Evolutionary conservation across 2,113 vertebrate genomes (phyloP).

Genomic region (Tylochromis polylepis): DNA sequence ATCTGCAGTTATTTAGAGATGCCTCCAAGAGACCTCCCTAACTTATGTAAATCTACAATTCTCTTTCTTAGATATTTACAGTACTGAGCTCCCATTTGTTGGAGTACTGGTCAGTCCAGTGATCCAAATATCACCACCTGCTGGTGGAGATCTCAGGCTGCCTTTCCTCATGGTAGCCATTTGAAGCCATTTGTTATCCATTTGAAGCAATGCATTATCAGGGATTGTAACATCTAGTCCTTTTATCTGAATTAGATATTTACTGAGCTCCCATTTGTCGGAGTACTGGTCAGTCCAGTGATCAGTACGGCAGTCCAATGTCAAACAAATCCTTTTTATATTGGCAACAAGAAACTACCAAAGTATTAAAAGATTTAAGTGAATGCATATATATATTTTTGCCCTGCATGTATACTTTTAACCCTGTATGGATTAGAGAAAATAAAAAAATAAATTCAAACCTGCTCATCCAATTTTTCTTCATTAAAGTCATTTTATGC

Average conservation of each 20-base stretch:
- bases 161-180: no score
- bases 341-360: neutral
- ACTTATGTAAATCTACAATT: neutral
- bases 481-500: neutral
- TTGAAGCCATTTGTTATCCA: no score
- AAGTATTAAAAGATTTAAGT: neutral
- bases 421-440: neutral
- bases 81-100: no score
- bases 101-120: no score
- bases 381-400: neutral
- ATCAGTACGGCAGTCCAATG: neutral
- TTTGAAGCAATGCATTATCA: no score
- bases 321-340: fast-evolving
- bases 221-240: no score
- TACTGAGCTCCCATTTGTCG: neutral
- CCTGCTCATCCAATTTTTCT: neutral
- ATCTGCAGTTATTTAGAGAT: no score
- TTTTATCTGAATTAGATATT: no score
- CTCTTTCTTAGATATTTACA: neutral
- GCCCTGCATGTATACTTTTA: neutral
- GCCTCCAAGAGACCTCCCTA: no score
- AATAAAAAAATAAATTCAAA: neutral
- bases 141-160: no score
- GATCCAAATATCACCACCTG: no score
- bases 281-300: neutral